These are phyloP conservation scores for Fregetta grallaria DNA, from an alignment of 2,113 vertebrate genomes.

Conservation along the genomic window DNA sequence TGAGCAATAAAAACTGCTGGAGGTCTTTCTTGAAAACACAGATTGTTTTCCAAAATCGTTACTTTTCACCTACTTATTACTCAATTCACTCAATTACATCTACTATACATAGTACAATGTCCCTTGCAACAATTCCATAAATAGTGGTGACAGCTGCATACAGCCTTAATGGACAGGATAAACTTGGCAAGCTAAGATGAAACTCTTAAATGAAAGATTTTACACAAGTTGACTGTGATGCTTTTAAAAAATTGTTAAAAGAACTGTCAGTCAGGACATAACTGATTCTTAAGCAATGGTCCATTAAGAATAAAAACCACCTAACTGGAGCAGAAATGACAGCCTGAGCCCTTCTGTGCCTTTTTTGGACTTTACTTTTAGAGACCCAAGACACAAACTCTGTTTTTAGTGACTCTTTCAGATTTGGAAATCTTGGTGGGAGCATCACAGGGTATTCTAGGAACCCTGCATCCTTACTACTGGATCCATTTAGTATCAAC, in stretches of 20 bases:
- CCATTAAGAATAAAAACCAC: not conserved
- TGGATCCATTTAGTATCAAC: not conserved
- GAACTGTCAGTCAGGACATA: not conserved
- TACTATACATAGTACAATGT: not conserved
- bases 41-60: not conserved
- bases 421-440: not conserved
- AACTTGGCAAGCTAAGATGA: not conserved
- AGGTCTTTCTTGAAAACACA: not conserved
- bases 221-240: not conserved
- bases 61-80: not conserved
- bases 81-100: not conserved
- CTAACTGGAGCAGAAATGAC: not conserved
- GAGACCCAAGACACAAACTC: not conserved
- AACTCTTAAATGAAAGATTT: not conserved
- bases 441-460: not conserved
- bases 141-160: not conserved
- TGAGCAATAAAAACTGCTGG: constrained; percentile 1
- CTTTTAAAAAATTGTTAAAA: not conserved
- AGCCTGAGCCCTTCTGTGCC: not conserved
- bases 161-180: not conserved
- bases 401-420: not conserved
- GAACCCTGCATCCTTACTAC: not conserved
- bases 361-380: not conserved
- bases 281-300: not conserved
- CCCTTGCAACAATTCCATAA: not conserved